Evolutionary conservation across 2,888 invertebrate genomes (phyloP), one percentile per base, ranked within the genome.

Genomic region (Drosophila silvestris): DNA sequence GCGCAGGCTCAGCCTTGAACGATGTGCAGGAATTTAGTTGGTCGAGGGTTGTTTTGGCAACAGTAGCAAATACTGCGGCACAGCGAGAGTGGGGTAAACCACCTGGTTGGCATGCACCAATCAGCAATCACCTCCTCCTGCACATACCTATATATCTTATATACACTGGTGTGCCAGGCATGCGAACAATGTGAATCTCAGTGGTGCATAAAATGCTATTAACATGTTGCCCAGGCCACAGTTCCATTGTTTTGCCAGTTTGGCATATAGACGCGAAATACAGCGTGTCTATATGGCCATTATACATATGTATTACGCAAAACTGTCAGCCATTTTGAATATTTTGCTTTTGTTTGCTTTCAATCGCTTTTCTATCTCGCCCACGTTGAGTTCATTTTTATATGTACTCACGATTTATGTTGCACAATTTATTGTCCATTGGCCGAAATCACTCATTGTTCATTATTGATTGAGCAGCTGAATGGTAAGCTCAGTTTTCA

Each of bases 311-410:
- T 47, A 68, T 74, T 63, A 52, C 75, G 63, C 74, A 78, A 70
- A 72, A 39, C 16, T 80, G 91, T 89, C 92, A 77, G 92, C 92
- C 92, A 92, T 92, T 92, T 92, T 92, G 92, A 90, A 91, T 88
- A 90, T 92, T 72, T 71, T 58, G 74, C 68, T 70, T 76, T 78
- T 76, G 79, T 75, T 72, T 74, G 76, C 75, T 41, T 62, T 81
- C 69, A 79, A 68, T 69, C 63, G 81, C 53, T 65, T 70, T 65
- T 62, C 81, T 57, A 71, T 76, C 51, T 58, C 57, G 33, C 5
- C 41, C 41, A 58, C 41, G 58, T 41, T 41, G 41, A 32, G 61
- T 26, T 75, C 63, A 54, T 44, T 44, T 37, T 58, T 41, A 5
- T 47, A 16, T 26, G 16, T 26, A 16, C 5, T 56, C 57, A 64